Base-by-base conservation (phyloP, 1,140 invertebrate genomes). In the Brachionus rubens region DNA sequence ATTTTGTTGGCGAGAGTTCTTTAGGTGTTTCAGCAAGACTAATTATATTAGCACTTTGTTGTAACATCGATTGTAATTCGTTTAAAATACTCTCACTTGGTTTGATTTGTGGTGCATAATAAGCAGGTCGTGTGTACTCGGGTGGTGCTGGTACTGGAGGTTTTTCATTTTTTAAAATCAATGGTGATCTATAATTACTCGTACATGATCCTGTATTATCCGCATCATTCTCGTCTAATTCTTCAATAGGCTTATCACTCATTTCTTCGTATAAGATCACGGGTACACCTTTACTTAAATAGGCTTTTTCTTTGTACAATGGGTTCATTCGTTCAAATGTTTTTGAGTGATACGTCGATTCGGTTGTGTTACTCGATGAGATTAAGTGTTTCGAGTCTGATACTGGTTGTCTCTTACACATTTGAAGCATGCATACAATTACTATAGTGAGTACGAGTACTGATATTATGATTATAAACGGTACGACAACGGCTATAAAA, bases 231-330 rank as follows among this genome's bases (percentile, higher is more conserved):
- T 72, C 68, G 2, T 48, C 68, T 19, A 16, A 72, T 21, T 50
- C 46, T 14, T 72, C 68, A 12, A 50, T 26, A 21, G 43, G 46
- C 24, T 54, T 48, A 28, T 50, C 46, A 21, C 68, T 41, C 68
- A 72, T 72, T 41, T 72, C 68, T 14, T 72, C 68, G 41, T 72
- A 72, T 12, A 72, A 24, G 19, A 72, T 72, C n/a, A 72, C 68
- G n/a, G 68, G 68, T 21, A 72, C 68, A 14, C 68, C 68, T 46
- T 72, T 72, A 33, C 30, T 72, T 28, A 72, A 36, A 21, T 72
- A 72, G 10, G 68, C 43, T 50, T 65, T 65, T 43, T 65, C 59
- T n/a, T 65, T 65, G 24, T 65, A 59, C 16, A 59, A 33, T 10
- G 54, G 54, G 36, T 59, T 59, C 9, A 30, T 59, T 2, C 54